Evolutionary conservation across 92 coral and sea anemone species (phyloP).

Genomic region (Meandrina meandrites): DNA sequence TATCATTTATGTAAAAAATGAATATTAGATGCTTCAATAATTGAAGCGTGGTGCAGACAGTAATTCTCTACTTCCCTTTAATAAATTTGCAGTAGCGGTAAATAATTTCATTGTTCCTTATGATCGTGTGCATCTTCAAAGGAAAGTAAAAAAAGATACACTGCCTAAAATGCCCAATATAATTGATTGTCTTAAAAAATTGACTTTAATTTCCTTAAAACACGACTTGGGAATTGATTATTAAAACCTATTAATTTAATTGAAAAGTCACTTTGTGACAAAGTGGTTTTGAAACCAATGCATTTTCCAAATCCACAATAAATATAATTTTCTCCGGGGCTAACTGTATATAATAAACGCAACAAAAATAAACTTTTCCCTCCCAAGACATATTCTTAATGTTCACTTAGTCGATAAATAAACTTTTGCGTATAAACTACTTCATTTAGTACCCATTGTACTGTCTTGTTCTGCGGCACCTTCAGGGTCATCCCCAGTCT

Average conservation of each 20-base stretch:
- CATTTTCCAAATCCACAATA: not conserved
- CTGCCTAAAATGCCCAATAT: not conserved
- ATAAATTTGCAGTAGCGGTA: too few species aligned
- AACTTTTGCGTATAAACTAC: not conserved
- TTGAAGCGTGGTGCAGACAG: not conserved
- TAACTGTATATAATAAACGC: not conserved
- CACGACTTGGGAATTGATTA: not conserved
- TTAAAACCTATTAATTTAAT: not conserved
- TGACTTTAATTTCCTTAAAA: not conserved
- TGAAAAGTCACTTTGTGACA: conserved; percentile 3
- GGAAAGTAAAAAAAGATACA: not conserved
- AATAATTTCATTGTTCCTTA: too few species aligned
- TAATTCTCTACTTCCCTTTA: too few species aligned
- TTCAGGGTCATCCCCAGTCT: conserved; percentile 37
- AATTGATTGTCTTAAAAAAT: not conserved
- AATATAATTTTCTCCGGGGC: conserved; percentile 1
- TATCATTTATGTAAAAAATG: not conserved
- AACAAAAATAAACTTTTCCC: not conserved
- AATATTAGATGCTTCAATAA: not conserved
- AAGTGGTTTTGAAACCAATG: not conserved
- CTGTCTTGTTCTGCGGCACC: not conserved
- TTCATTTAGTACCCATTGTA: not conserved
- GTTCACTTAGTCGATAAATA: not conserved
- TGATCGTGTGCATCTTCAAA: not conserved
- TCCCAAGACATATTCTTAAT: not conserved